Evolutionary conservation across 2,888 invertebrate genomes (phyloP), one percentile per base, ranked within the genome.

Genomic region (Helobdella robusta): DNA sequence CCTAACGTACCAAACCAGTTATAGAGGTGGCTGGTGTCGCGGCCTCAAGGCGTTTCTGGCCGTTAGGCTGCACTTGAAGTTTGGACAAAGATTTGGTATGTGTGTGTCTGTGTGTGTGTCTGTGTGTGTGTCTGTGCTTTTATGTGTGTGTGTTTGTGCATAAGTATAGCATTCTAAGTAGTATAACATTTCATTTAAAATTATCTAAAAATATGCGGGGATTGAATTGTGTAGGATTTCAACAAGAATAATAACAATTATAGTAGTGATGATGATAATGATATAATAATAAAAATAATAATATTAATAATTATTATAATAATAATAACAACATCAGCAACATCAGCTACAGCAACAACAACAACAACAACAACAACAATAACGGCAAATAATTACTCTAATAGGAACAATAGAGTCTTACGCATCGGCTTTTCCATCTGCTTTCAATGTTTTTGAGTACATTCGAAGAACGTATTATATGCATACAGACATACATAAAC

Each of bases 81-180:
- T 20, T 36, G 59, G 59, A 32, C 32, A 59, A 23, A 59, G 34
- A 59, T 59, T 59, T 36, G 59, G 35, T 35, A 15, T 34, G 60
- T 60, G 36, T 50, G 50, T 50, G 50, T 50, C 20, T 50, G 50
- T 50, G 50, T 50, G 50, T 50, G 50, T 50, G 50, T 50, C 20
- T 50, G 50, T 50, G 50, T 50, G 50, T 50, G 50, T 50, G 50
- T 50, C 20, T 50, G 50, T 50, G 50, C 25, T n/a, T 50, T n/a
- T 50, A 25, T 50, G 50, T 50, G 50, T 50, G 50, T 50, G 50
- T 50, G 50, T 50, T n/a, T 50, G 50, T 50, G 50, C 25, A 25
- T 50, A 25, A n/a, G n/a, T n/a, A n/a, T n/a, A n/a, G n/a, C n/a
- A n/a, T n/a, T n/a, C n/a, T n/a, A n/a, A n/a, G n/a, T n/a, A n/a